These are phyloP conservation scores for Sinocyclocheilus rhinocerous DNA, from an alignment of 2,113 vertebrate species.

Conservation along the genomic window DNA sequence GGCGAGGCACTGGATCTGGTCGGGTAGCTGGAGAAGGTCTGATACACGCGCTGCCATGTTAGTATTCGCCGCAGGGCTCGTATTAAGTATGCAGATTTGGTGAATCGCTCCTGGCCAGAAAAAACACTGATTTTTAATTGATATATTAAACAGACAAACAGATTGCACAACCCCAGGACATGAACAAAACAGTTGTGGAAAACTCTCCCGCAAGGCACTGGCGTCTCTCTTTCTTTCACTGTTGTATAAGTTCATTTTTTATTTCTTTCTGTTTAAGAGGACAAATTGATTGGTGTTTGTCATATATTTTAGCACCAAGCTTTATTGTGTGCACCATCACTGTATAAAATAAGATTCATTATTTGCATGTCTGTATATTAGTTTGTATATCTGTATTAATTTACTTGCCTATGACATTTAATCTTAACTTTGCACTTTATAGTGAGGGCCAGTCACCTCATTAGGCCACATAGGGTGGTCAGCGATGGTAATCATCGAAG, in stretches of 20 bases:
- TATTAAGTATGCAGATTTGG: conserved; percentile 56
- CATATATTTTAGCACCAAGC: not conserved
- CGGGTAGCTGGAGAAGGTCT: conserved; percentile 20
- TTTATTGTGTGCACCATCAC: not conserved
- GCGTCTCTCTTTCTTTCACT: conserved; percentile 19
- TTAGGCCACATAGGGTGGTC: not conserved
- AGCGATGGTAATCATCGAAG: not conserved
- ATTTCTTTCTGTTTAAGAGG: not conserved
- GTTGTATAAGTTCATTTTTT: conserved; percentile 24
- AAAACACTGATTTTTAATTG: conserved; percentile 73
- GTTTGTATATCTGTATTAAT: not conserved
- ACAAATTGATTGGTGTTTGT: not conserved
- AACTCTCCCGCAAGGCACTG: conserved; percentile 51
- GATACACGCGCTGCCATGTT: conserved; percentile 56
- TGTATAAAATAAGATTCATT: not conserved
- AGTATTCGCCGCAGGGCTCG: conserved; percentile 48
- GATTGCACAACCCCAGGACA: conserved; percentile 74
- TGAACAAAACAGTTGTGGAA: conserved; percentile 62
- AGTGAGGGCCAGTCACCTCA: not conserved
- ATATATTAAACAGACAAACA: conserved; percentile 76
- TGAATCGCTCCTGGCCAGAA: conserved; percentile 55
- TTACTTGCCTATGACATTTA: not conserved
- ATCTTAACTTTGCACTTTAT: not conserved
- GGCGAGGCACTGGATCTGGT: conserved; percentile 22
- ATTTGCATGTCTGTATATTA: not conserved